Base-by-base conservation (phyloP, 2,113 vertebrate genomes). In the Pteropus alecto region DNA sequence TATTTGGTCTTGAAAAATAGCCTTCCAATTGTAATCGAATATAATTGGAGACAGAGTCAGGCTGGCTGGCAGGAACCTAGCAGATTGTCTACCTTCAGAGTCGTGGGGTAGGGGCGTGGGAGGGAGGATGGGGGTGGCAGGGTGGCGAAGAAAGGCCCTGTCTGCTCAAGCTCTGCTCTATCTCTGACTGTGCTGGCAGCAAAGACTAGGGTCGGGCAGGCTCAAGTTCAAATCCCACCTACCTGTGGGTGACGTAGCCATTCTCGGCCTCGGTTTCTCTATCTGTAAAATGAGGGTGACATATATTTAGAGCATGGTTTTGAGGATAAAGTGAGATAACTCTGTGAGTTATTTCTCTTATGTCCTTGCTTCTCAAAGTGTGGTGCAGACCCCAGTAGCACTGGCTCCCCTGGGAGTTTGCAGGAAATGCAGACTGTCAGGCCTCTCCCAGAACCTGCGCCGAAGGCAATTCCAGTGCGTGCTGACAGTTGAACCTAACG, bases 21-120 rank as follows among this genome's bases (percentile, higher is more conserved):
- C 76, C 70, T 81, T 48, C 61, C 24, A 4, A 76, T 82, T 93
- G 68, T 48, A 81, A 77, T 28, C 82, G 81, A 48, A 26, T 5
- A 6, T 68, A 86, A 91, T 12, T 58, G 91, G 93, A 97, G 89
- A 90, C 79, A 16, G 33, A 68, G 68, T 41, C 46, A 41, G 19
- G 6, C 48, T 16, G 82, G 63, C 48, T 43, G 3, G 93, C 68
- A 96, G 95, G 93, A 56, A 73, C 78, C 74, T 63, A 28, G 54
- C 54, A 56, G 60, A 51, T 24, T 35, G 38, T 71, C 51, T 14
- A 38, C 68, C 74, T 35, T 54, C 18, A 6, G 35, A 67, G 85
- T 28, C 30, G 0, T 7, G 63, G 24, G 56, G 19, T 10, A 15
- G 6, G n/a, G 41, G 30, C 0, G 10, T 3, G 1, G 76, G 87